Base-by-base conservation (phyloP, 2,797 vertebrate genomes). In the Crax fasciolata region DNA sequence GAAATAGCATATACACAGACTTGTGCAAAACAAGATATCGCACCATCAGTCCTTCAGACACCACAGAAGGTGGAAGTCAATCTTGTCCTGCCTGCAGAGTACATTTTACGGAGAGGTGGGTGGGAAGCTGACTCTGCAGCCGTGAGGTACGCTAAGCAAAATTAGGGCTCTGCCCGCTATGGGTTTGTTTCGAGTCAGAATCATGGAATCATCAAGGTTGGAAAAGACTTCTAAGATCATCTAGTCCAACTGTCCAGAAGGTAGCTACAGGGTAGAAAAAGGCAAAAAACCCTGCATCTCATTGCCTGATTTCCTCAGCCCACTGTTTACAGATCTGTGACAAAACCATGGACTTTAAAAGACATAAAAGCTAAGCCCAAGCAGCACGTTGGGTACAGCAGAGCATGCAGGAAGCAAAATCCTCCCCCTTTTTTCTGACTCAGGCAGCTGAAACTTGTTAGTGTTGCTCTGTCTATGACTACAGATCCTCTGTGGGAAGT, bases 241-340 rank as follows among this genome's bases (percentile, higher is more conserved):
- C 35, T 35, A 35, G 35, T 35, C 35, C 35, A 35, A 35, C 35
- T 35, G 35, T 35, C 35, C 35, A 35, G 35, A 41, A 84, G 8
- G 15, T 81, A 84, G 38, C 30, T 49, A 9, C 7, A 57, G 30
- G 24, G 14, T 25, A 74, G 48, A 5, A 70, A 73, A 66, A 65
- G 10, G 2, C 0, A 8, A 3, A 48, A 11, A 10, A 27, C 41
- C 1, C 4, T 7, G 24, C 14, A 32, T 24, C 35, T 54, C 17
- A 25, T 3, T 4, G 1, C 4, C 0, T 28, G 4, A 58, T 79
- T 74, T 82, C 55, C 63, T n/a, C 41, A 55, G 30, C 23, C 9
- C 7, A 2, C 38, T 46, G 3, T 46, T 83, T 48, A 48, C 27
- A 16, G n/a, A n/a, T 75, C 67, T 78, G n/a, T 67, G 84, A 25